Conservation (phyloP, 2,888 invertebrate genomes). For the Microplitis manilae region DNA sequence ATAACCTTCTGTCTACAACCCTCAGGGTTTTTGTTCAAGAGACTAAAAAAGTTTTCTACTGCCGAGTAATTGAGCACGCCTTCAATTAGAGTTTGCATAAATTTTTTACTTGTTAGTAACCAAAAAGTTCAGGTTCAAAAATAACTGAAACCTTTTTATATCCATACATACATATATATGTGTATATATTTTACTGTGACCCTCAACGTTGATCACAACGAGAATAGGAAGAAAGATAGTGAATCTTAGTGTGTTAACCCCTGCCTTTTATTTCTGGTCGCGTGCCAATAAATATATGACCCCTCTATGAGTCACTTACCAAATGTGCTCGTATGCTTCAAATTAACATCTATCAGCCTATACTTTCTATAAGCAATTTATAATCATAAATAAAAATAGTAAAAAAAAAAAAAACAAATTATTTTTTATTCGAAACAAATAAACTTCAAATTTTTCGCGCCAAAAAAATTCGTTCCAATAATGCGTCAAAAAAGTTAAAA, state of each 20-base stretch:
- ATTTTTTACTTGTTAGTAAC: slow-evolving; percentile 14
- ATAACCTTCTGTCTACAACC: neutral
- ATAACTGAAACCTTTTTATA: neutral
- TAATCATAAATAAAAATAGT: neutral
- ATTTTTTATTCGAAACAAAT: no score
- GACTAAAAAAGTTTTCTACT: neutral
- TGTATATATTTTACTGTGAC: neutral
- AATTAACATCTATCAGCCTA: neutral
- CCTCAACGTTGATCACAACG: slow-evolving; percentile 11
- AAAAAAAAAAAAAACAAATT: no score
- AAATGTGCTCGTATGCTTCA: slow-evolving; percentile 16
- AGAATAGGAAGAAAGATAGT: slow-evolving; percentile 7
- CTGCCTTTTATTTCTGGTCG: neutral
- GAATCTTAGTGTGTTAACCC: slow-evolving; percentile 6
- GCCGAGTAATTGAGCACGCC: neutral
- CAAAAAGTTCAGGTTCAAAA: neutral
- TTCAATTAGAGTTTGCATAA: slow-evolving; percentile 13
- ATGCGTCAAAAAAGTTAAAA: no score
- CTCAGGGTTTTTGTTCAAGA: neutral
- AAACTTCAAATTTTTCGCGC: no score
- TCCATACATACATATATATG: neutral
- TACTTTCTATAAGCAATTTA: neutral
- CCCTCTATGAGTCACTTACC: slow-evolving; percentile 12
- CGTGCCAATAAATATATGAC: slow-evolving; percentile 19
- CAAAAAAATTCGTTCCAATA: no score